Base-by-base conservation (phyloP, 2,888 invertebrate genomes). In the Drosophila histrio region DNA sequence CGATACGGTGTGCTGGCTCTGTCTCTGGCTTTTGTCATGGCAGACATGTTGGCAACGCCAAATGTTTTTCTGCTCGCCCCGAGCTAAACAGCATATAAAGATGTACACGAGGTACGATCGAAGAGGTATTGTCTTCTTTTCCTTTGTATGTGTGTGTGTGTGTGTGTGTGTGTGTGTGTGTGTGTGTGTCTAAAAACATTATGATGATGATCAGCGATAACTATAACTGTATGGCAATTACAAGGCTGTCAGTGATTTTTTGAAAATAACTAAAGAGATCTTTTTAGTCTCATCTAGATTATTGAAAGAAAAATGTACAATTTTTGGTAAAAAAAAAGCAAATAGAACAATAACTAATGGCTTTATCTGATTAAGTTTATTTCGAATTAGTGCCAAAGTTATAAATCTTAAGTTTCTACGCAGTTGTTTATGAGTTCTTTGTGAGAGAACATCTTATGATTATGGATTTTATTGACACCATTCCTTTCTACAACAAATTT, bases 41-140 rank as follows among this genome's bases (percentile, higher is more conserved):
- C 86, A 85, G 85, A 85, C 85, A 83, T 80, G 77, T 83, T 85
- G 85, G 85, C 85, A 87, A 83, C 88, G 82, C 77, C 75, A 85
- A 87, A 76, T 77, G 72, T 81, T 87, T 70, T 72, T 80, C 49
- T 72, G 52, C 22, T 56, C 61, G 82, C 72, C 86, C 67, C 49
- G 44, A 64, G 80, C 72, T 60, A 50, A 61, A 49, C 66, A 72
- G 57, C 67, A 69, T 65, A 82, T 84, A 73, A 69, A 75, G 71
- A 74, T 71, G 73, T 73, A 75, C 65, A 66, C 71, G 71, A 74
- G 73, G 65, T 65, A 60, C 49, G 76, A 59, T 75, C 76, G 61
- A 65, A 52, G 50, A 72, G 44, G 24, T 73, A 73, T 73, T 72
- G 68, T 61, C 54, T 72, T 34, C 32, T 34, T 38, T n/a, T 7